Evolutionary conservation across 2,797 vertebrate genomes (phyloP), one percentile per base, ranked within the genome.

Genomic region (Pagetopsis macropterus): DNA sequence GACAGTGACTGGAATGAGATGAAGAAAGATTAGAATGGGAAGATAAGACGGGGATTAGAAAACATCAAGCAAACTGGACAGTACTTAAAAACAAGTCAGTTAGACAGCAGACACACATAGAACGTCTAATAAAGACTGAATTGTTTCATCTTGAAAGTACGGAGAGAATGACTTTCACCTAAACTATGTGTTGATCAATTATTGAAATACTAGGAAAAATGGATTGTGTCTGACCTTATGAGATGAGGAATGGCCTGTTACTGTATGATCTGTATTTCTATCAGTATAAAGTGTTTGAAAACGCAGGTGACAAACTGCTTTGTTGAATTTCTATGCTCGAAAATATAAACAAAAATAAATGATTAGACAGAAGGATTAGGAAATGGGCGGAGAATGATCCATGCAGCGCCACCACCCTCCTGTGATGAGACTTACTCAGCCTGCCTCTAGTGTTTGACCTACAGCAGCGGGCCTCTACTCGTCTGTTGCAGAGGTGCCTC

Each of bases 401-500:
- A 87, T 90, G 90, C 87, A 84, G 81, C 70, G 8, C 40, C 64
- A 6, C 21, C 43, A 5, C 17, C 27, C 70, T 66, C 67, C 82
- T 31, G 23, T 9, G 66, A 6, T 14, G 41, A 77, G 74, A 94
- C 91, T 94, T 93, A 93, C 92, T 93, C 90, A 92, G 92, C 93
- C 94, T 90, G 91, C 88, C 90, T 89, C 86, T 87, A 91, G 85
- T 73, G 89, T 92, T 79, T 92, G 87, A 90, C 81, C 92, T 92
- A 93, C 78, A 91, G 88, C 75, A 70, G 75, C 56, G 61, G 75
- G 65, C 93, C 94, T 86, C 90, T 99, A 98, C 93, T 96, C 96
- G 91, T 98, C 97, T 80, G 95, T 96, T 79, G 97, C 97, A 86
- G 96, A 96, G 88, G 98, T 99, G 91, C 98, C 98, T 95, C 97